Base-by-base conservation (phyloP, 2,797 vertebrate species). In the Tokudaia tokunoshimensis region DNA sequence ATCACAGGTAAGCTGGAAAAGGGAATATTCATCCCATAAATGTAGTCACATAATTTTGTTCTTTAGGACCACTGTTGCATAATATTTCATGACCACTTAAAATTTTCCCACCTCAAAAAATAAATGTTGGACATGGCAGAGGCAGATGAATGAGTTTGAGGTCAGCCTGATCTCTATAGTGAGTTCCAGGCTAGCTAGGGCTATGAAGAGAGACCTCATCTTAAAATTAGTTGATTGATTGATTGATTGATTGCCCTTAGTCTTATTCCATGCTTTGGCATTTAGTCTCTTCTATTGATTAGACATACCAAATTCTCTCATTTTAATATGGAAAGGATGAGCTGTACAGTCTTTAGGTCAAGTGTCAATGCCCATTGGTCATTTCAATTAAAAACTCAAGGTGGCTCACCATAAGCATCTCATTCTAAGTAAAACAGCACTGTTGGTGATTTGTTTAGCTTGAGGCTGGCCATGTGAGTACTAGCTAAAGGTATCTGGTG, bases 1-100 rank as follows among this genome's bases (percentile, higher is more conserved):
- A 98, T 98, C 99, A 92, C 99, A 99, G 97, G 99, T 99, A 98
- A 96, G 98, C 98, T 88, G 61, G 75, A 78, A 92, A 91, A 79
- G 34, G 79, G 74, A 85, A 78, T 76, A 81, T 67, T 88, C 93
- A 72, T n/a, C 75, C 65, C 86, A 17, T 95, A 85, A 96, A 52
- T n/a, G 81, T 57, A 52, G 83, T 92, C 11, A 67, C 17, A 34
- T 44, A 74, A 41, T 63, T 94, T 92, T 78, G 2, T 96, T 92
- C 65, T 86, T 93, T 95, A 92, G 81, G 29, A 57, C 29, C 72
- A 29, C 41, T 82, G 13, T 50, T 89, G 22, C 20, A 44, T 92
- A 87, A 89, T 95, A 13, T 76, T 72, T 4, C 88, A 26, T 88
- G 59, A 70, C 44, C 76, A 61, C 94, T 89, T 88, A 70, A 87